Conservation (phyloP, 2,113 vertebrate genomes). For the Ancistrus triradiatus region DNA sequence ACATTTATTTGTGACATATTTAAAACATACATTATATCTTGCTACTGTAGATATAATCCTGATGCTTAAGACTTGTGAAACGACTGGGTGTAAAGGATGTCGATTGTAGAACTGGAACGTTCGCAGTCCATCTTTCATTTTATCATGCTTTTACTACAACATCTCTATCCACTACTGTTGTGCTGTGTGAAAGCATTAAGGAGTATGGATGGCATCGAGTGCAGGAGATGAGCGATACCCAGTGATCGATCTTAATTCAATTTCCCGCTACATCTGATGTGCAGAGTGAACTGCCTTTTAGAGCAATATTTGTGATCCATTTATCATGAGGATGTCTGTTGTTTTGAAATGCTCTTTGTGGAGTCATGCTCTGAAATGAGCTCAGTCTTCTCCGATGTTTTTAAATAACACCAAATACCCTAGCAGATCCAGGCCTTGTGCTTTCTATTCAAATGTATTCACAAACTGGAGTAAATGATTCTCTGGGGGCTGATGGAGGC, state of each 20-base stretch:
- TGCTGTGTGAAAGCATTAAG: conserved; percentile 9
- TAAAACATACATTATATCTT: no score
- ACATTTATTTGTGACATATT: no score
- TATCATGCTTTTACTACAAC: conserved; percentile 11
- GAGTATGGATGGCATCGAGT: conserved; percentile 4
- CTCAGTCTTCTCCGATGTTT: neutral
- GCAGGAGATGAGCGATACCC: conserved; percentile 5
- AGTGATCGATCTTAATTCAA: conserved; percentile 32
- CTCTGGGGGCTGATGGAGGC: conserved; percentile 16
- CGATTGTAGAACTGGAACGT: neutral
- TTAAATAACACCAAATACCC: neutral
- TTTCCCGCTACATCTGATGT: conserved; percentile 16
- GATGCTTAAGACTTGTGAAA: no score
- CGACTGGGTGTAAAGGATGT: no score
- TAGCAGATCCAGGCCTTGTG: no score
- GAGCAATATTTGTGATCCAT: conserved; percentile 21
- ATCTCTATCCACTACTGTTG: conserved; percentile 7
- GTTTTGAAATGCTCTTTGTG: neutral
- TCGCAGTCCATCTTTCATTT: conserved; percentile 18
- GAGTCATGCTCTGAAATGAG: neutral
- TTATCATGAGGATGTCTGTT: conserved; percentile 13
- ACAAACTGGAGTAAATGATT: neutral
- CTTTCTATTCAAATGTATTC: no score
- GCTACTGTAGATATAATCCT: no score
- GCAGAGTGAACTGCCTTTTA: conserved; percentile 26